A percentile compares a stretch with the other conserved stretches of the same genome.
Evolutionary conservation across 2,113 vertebrate genomes (phyloP).

Genomic region (Hemicordylus capensis): DNA sequence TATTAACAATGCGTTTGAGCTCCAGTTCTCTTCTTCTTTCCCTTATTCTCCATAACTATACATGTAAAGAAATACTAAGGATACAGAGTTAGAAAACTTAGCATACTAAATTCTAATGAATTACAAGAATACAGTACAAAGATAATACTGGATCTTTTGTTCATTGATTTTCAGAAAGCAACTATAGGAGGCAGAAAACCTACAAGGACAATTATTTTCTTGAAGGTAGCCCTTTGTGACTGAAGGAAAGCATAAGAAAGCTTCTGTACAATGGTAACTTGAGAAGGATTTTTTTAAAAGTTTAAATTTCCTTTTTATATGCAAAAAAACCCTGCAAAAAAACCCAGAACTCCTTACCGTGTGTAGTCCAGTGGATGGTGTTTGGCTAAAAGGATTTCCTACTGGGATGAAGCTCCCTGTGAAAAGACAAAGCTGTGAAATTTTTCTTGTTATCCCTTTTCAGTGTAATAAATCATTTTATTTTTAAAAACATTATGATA

Average conservation of each 20-base stretch:
- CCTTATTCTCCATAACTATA: neutral
- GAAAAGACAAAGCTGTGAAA: constrained; percentile 72
- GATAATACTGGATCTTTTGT: constrained; percentile 36
- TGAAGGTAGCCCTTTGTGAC: constrained; percentile 41
- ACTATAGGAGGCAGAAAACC: constrained; percentile 33
- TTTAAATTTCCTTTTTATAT: constrained; percentile 54
- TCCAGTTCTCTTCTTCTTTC: neutral
- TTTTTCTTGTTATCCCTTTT: constrained; percentile 73
- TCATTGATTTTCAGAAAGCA: constrained; percentile 21
- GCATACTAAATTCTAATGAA: constrained; percentile 48
- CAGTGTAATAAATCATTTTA: constrained; percentile 69
- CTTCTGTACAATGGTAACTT: constrained; percentile 45
- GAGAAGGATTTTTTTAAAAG: constrained; percentile 55
- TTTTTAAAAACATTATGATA: constrained; percentile 73
- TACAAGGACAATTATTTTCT: constrained; percentile 58
- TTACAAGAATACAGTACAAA: neutral
- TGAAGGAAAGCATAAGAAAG: constrained; percentile 17
- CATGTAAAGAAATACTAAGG: neutral
- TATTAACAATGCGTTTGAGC: neutral
- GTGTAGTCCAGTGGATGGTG: constrained; percentile 78
- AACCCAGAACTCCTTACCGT: constrained; percentile 78
- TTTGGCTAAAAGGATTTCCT: constrained; percentile 77
- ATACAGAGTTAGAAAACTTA: neutral
- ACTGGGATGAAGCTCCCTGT: constrained; percentile 85
- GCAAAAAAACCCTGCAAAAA: constrained; percentile 50